These are phyloP conservation scores for Epizoanthus rinbou DNA, from an alignment of 92 coral and sea anemone genomes.

Conservation along the genomic window DNA sequence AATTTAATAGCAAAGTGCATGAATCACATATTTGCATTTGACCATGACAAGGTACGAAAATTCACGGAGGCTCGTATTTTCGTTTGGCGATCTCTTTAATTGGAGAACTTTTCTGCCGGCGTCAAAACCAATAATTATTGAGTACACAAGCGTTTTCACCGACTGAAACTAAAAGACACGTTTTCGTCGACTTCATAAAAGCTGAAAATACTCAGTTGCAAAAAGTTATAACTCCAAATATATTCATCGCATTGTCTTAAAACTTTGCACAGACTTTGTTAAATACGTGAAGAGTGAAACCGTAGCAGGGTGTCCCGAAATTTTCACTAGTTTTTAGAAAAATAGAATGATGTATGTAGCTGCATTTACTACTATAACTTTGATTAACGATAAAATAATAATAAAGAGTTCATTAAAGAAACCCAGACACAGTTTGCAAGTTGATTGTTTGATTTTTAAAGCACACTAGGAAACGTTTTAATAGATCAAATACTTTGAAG, in stretches of 20 bases:
- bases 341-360: slow-evolving; percentile 3
- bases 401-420: neutral
- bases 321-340: neutral
- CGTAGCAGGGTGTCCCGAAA: slow-evolving; percentile 7
- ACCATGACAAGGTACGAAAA: too few species aligned
- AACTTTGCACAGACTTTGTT: neutral
- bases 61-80: too few species aligned
- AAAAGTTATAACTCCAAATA: neutral
- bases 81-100: too few species aligned
- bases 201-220: slow-evolving; percentile 23
- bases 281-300: slow-evolving; percentile 3
- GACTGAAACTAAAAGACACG: slow-evolving; percentile 23
- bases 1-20: too few species aligned
- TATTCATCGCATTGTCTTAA: slow-evolving; percentile 3
- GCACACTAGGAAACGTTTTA: slow-evolving; percentile 4
- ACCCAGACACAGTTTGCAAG: slow-evolving; percentile 5
- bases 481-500: neutral
- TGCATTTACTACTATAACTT: too few species aligned
- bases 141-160: slow-evolving; percentile 15
- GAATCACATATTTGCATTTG: too few species aligned
- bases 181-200: slow-evolving; percentile 19
- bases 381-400: too few species aligned
- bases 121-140: neutral
- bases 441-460: slow-evolving; percentile 1
- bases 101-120: too few species aligned